Base-by-base conservation (phyloP, 2,797 vertebrate genomes). In the Synaphobranchus kaupii region DNA sequence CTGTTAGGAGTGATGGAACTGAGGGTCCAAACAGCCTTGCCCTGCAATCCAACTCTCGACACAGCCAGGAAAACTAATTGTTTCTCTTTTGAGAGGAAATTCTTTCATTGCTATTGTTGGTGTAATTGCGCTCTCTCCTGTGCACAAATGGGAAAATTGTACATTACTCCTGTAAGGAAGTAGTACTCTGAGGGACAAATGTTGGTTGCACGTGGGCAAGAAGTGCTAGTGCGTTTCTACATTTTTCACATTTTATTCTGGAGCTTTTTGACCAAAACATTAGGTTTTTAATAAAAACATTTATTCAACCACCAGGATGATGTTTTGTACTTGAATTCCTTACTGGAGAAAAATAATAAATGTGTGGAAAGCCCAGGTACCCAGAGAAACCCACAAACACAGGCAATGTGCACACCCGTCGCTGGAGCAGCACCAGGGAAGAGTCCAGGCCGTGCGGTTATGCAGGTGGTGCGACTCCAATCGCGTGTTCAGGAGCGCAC, bases 21-120 rank as follows among this genome's bases (percentile, higher is more conserved):
- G 9, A 91, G 84, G 60, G 85, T 88, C 84, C 76, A 86, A 63
- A 56, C 87, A 66, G 6, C 60, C 60, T n/a, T n/a, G 89, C 89
- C 87, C 92, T 44, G 66, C 81, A 25, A 9, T 92, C 90, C 91
- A 93, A 92, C 85, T 78, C 88, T 88, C 66, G 39, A 39, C 39
- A 39, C 31, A 4, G 71, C 31, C 15, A 44, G 71, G 71, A 44
- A 76, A 76, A 76, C 28, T 34, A 76, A 76, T 76, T 5, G 15
- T 3, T 44, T 4, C 28, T 5, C 34, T 44, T 44, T 76, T 9
- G 31, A 31, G 28, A 76, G 71, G 31, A 44, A 76, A 76, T 76
- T 76, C 31, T 31, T 76, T 76, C 71, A 76, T 3, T 5, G 17
- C 71, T 20, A 17, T 76, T 76, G 71, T 44, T 44, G 31, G 34